Evolutionary conservation across 2,113 vertebrate genomes (phyloP), one percentile per base, ranked within the genome.

Genomic region (Brevimyrus niger): DNA sequence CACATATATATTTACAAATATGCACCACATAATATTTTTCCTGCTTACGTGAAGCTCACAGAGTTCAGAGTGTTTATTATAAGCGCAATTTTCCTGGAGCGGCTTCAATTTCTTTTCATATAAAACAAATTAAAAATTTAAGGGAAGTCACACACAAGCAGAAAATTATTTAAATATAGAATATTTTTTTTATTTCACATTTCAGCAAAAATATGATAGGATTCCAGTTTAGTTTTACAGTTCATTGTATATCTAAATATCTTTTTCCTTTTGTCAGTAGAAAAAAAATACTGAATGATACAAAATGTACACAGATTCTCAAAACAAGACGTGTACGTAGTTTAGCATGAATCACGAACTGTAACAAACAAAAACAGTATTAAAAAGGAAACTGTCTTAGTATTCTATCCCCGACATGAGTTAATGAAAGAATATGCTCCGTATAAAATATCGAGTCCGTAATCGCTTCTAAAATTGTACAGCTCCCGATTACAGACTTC

Each of bases 131-230:
- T 27, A 69, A 31, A 31, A 92, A 89, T 15, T 83, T 69, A 35
- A 84, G 27, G 11, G n/a, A 13, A 53, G 38, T 88, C 55, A 88
- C 31, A 88, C 42, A 88, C 3, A 88, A 42, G 35, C 42, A 80
- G 73, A 73, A 89, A 87, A 35, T 94, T 90, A 80, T 95, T 93
- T 92, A 95, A 95, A 95, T 95, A 95, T 95, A 95, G 91, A 95
- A 95, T 92, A 91, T 88, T 93, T 19, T 61, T 92, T 94, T 94
- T 9, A 94, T 95, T 94, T 93, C 93, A 94, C 92, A 95, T 93
- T 89, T 91, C 94, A 93, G 94, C 93, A 95, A 91, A 95, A 95
- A 95, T 94, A 95, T 95, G 88, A 80, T 42, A 80, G 73, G 94
- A 92, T 93, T 95, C 94, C 94, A 93, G 91, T 92, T 94, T 82